Percentiles rank a stretch among this genome's conserved stretches.
phyloP scores from a whole-genome alignment of 2,113 vertebrate species.

The Melanocharis versteri region DNA sequence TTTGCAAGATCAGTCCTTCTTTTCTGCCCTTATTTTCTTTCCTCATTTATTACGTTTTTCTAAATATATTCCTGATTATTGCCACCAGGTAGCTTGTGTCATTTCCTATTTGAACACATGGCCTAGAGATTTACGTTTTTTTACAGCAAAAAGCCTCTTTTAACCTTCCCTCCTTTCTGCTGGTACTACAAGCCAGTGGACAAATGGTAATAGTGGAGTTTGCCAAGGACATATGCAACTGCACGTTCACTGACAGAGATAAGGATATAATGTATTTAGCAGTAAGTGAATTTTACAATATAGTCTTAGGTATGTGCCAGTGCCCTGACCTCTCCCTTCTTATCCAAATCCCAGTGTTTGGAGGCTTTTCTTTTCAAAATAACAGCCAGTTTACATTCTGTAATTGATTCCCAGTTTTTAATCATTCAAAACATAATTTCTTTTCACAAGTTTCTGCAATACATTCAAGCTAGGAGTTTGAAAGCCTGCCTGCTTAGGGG shows the following conservation, averaged over 20 bases:
- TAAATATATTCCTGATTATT: background rate
- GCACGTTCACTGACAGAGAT: background rate
- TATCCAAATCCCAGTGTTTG: background rate
- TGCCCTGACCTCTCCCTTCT: background rate
- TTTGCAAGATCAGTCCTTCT: background rate
- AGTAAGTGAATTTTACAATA: background rate
- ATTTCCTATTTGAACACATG: fast-evolving
- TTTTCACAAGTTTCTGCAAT: background rate
- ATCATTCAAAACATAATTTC: background rate
- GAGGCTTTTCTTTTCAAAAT: background rate
- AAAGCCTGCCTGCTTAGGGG: background rate
- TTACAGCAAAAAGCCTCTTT: background rate
- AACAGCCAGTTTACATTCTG: background rate
- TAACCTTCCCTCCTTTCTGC: background rate
- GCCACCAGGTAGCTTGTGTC: background rate
- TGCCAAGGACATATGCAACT: background rate
- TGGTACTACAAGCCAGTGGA: background rate
- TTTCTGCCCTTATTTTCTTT: background rate
- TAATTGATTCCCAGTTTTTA: background rate
- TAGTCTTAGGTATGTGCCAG: background rate
- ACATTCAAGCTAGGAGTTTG: background rate
- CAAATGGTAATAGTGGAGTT: background rate
- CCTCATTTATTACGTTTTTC: background rate
- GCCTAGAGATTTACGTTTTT: background rate
- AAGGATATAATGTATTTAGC: background rate